These are phyloP conservation scores for Panagrolaimus sp. DNA, from an alignment of 1,140 invertebrate genomes.

Conservation along the genomic window DNA sequence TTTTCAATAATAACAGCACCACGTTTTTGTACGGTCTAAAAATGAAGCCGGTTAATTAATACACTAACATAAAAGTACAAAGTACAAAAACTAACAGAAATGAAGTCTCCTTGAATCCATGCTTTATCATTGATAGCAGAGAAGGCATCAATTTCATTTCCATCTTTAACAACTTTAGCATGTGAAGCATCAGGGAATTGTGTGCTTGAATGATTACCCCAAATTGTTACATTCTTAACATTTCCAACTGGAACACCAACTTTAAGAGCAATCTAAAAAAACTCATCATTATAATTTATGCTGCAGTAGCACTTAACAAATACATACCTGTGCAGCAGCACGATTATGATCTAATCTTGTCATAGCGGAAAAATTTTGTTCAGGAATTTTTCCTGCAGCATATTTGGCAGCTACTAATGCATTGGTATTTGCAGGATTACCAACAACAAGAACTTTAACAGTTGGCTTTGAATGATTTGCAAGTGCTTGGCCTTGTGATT, in stretches of 20 bases:
- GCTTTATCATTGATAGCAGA: conserved; percentile 74
- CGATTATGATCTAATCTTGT: conserved; percentile 96
- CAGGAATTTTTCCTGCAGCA: conserved; percentile 92
- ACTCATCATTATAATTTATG: conserved; percentile 71
- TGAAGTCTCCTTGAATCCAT: conserved; percentile 76
- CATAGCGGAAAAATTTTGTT: conserved; percentile 91
- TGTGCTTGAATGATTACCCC: conserved; percentile 98
- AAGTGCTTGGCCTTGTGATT: conserved; percentile 81
- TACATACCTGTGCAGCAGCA: conserved; percentile 71
- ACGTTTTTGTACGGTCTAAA: conserved; percentile 83
- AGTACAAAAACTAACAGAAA: conserved; percentile 63
- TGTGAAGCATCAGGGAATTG: conserved; percentile 93
- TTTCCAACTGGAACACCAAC: conserved; percentile 66
- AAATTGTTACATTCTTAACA: conserved; percentile 88
- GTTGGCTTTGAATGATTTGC: conserved; percentile 86
- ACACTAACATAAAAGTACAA: background rate
- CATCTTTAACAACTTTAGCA: conserved; percentile 63
- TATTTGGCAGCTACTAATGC: conserved; percentile 90
- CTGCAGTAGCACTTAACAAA: too few species aligned
- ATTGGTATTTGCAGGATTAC: conserved; percentile 99
- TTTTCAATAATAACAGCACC: conserved; percentile 94
- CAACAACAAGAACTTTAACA: conserved; percentile 88
- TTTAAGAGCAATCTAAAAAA: conserved; percentile 69
- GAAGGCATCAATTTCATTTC: conserved; percentile 61
- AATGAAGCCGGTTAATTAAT: background rate